phyloP scores from a whole-genome alignment of 2,888 invertebrate genomes.

The Pollenia angustigena region DNA sequence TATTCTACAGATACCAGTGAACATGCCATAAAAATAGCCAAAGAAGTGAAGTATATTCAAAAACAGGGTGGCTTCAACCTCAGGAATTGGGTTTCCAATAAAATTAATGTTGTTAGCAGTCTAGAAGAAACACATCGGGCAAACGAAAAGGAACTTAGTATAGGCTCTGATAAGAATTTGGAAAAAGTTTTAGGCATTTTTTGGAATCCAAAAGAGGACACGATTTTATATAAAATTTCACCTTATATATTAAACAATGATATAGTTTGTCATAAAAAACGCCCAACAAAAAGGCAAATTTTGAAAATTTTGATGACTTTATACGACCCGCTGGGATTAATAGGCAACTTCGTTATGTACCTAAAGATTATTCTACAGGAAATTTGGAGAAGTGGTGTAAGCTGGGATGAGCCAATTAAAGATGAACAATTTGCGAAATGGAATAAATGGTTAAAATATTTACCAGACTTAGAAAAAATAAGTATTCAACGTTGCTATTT shows the following conservation, averaged over 20 bases:
- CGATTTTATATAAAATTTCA: no score
- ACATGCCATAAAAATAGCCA: constrained; percentile 55
- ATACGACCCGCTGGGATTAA: no score
- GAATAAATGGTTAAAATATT: no score
- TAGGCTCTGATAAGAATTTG: constrained; percentile 13
- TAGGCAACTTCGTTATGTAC: constrained; percentile 30
- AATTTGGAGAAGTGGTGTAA: constrained; percentile 59
- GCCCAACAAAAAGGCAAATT: no score
- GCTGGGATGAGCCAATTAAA: constrained; percentile 61
- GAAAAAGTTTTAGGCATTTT: constrained; percentile 61
- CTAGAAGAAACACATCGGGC: constrained; percentile 5
- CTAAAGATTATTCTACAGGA: constrained; percentile 54
- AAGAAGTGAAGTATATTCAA: constrained; percentile 30
- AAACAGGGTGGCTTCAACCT: constrained; percentile 67
- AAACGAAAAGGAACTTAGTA: constrained; percentile 21
- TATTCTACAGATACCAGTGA: constrained; percentile 75
- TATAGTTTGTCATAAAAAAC: no score
- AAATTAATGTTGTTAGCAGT: constrained; percentile 31
- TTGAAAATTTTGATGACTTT: no score
- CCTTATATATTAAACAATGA: no score
- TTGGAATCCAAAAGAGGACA: constrained; percentile 23
- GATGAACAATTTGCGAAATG: not conserved
- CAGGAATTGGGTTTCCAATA: constrained; percentile 76
- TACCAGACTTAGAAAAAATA: no score
- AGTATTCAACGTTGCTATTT: no score